Base-by-base conservation (phyloP, 2,888 invertebrate genomes). In the Cheilosia impressa region DNA sequence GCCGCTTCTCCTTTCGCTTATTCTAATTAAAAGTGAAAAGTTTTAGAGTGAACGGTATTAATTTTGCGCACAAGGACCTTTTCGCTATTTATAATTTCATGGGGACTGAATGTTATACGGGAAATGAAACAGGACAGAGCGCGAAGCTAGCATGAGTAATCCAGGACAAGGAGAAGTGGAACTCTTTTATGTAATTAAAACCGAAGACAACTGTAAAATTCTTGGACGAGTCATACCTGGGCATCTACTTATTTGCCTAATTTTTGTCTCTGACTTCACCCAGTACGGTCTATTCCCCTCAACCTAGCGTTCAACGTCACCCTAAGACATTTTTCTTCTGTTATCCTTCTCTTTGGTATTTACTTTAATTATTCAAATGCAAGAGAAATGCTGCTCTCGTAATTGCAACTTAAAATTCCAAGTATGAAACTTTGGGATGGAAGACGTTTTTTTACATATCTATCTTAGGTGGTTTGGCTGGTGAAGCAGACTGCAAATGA, bases 321-420 rank as follows among this genome's bases (percentile, higher is more conserved):
- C 66, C 57, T 57, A 62, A 72, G 62, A 85, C 52, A 66, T 71
- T 71, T 68, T 75, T 71, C 57, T 65, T 60, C 22, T 71, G 58
- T 76, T 85, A 62, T 72, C 68, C 80, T 68, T 66, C 65, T 65
- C 57, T 71, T 75, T 66, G 57, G 76, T 81, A 81, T 76, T 81
- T 76, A 72, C 76, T 85, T 85, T 81, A 81, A 85, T 85, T 85
- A 85, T 85, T 85, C 85, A 85, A 81, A 85, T 77, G 81, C 81
- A 81, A 80, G 85, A 62, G 68, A 76, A 72, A 77, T 71, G 71
- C 76, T 81, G 62, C 81, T 85, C 72, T 81, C 90, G 90, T 90
- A 90, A 91, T 90, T 90, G 91, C 90, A 90, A 90, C 91, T 90
- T 90, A 90, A 90, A 91, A 91, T 90, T 91, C 90, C 90, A 88